These are phyloP conservation scores for Kradibia gibbosae DNA, from an alignment of 1,140 invertebrate genomes.

Conservation along the genomic window DNA sequence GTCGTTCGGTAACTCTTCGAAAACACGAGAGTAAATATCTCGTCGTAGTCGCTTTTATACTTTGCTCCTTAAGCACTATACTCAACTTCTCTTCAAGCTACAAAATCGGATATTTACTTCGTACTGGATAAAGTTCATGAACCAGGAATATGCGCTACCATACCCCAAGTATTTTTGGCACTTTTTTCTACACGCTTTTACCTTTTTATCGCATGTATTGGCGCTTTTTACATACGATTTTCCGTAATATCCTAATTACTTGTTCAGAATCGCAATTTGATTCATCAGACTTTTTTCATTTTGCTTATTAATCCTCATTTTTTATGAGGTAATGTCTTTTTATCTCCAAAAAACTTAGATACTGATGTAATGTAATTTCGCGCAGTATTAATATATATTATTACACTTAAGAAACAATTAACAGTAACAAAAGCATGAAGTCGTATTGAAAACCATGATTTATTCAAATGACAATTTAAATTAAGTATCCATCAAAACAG, in stretches of 20 bases:
- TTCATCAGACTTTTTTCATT: too few species aligned
- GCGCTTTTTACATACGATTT: too few species aligned
- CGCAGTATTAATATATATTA: too few species aligned
- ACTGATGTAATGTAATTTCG: too few species aligned
- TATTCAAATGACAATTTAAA: not conserved
- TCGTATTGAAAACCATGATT: not conserved
- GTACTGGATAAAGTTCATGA: not conserved
- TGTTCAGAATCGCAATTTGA: too few species aligned
- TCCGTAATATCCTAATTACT: too few species aligned
- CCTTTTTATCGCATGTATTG: too few species aligned
- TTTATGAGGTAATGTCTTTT: too few species aligned
- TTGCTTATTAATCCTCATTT: too few species aligned
- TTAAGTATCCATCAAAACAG: too few species aligned
- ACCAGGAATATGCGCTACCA: not conserved
- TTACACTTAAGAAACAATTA: too few species aligned
- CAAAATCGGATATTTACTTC: not conserved
- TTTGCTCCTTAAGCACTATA: not conserved
- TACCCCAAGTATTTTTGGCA: not conserved
- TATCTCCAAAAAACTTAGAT: too few species aligned
- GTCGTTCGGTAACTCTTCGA: not conserved
- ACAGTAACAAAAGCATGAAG: not conserved
- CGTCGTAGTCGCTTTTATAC: not conserved
- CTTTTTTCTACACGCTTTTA: not conserved
- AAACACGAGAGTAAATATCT: conserved; percentile 14
- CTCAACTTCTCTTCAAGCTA: not conserved